These are phyloP conservation scores for Dendropsophus ebraccatus DNA, from an alignment of 2,113 vertebrate species.

Conservation along the genomic window DNA sequence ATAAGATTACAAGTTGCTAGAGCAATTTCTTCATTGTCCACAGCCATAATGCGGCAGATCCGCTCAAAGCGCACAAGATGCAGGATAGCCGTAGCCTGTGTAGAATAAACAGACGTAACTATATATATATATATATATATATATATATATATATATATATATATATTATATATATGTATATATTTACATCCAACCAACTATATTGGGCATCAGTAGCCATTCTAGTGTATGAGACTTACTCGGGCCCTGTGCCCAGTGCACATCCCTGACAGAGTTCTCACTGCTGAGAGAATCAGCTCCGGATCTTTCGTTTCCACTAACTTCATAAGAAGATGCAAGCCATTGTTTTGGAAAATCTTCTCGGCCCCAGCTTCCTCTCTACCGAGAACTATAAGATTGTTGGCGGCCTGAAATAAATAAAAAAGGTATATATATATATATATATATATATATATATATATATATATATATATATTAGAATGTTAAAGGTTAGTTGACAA, in stretches of 20 bases:
- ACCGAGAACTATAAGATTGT: conserved; percentile 93
- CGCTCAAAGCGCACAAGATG: conserved; percentile 81
- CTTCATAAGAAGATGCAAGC: conserved; percentile 83
- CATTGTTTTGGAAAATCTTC: conserved; percentile 94
- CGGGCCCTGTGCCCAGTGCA: conserved; percentile 90
- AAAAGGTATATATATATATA: too few relatives aligned
- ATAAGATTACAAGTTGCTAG: conserved; percentile 89
- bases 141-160: too few relatives aligned
- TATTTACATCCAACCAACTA: too few relatives aligned
- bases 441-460: too few relatives aligned
- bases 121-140: too few relatives aligned
- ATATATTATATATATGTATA: too few relatives aligned
- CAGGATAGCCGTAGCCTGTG: conserved; percentile 86
- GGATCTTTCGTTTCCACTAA: conserved; percentile 84
- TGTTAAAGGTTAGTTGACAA: too few relatives aligned
- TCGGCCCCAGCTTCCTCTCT: conserved; percentile 93
- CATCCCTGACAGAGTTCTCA: conserved; percentile 91
- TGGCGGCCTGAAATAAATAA: conserved; percentile 82
- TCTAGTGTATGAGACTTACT: conserved; percentile 69
- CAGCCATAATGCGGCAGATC: conserved; percentile 88
- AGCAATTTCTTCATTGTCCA: conserved; percentile 87
- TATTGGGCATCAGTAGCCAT: not conserved
- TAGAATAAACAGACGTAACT: too few relatives aligned
- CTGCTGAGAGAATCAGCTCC: conserved; percentile 87
- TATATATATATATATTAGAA: too few relatives aligned